Base-by-base conservation (phyloP, 2,888 invertebrate species). In the Camponotus fellah region DNA sequence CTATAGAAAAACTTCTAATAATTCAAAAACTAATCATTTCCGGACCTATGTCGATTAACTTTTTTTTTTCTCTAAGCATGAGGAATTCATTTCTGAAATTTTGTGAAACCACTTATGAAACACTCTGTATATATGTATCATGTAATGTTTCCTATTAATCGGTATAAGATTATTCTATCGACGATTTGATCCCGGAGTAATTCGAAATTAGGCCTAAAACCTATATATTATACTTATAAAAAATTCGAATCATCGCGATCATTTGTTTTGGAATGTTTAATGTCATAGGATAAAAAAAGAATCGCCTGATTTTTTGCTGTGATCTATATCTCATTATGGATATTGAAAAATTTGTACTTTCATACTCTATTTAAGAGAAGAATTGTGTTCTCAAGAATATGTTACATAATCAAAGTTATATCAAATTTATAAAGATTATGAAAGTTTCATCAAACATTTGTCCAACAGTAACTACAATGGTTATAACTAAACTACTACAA, bases 261-360 rank as follows among this genome's bases (percentile, higher is more conserved):
- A 69, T 83, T 84, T 14, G 34, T 83, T 88, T 89, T 89, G 90
- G 90, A 90, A 90, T 90, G 90, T 90, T 87, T 49, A 76, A 83
- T 86, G 86, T 49, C 85, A 86, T 85, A 87, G 85, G 53, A 71
- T 66, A 12, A 37, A 82, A 21, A 60, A 79, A 68, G 21, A 26
- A 71, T 79, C 17, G 12, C 46, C 5, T 46, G 43, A 60, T 34
- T n/a, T 32, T 77, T 32, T 37, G 3, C 17, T 60, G 58, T 46
- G 21, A 34, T 34, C 40, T 66, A 43, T 49, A 56, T 56, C 26
- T 26, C 53, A 17, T 68, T 71, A 46, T 34, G 49, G 2, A 12
- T 68, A 21, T 65, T 62, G 26, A 46, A 66, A 9, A 66, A 81
- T 88, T 89, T 88, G 87, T 88, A 87, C 89, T 90, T 76, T 86